These are phyloP conservation scores for Stenchaetothrips biformis DNA, from an alignment of 2,888 invertebrate species.

Conservation along the genomic window DNA sequence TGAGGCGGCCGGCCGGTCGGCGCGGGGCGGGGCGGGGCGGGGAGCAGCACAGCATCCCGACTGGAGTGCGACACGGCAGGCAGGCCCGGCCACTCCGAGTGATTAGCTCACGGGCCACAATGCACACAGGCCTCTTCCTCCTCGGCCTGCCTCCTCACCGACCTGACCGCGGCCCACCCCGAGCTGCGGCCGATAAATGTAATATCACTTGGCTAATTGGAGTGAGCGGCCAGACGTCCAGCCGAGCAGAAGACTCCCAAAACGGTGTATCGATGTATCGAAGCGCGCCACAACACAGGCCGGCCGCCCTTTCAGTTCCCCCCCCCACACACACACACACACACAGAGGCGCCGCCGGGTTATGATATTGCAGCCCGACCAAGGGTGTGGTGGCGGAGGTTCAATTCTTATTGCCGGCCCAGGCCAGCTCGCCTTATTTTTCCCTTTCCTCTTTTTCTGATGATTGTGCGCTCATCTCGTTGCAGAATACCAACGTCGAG, in stretches of 20 bases:
- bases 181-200: background rate
- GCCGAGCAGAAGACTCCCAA: background rate
- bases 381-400: no score
- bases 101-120: background rate
- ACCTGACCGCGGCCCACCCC: background rate
- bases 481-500: conserved; percentile 76
- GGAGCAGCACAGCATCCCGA: background rate
- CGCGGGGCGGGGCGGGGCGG: background rate
- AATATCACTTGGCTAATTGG: conserved; percentile 3
- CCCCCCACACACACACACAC: no score
- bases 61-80: background rate
- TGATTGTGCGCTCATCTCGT: conserved; percentile 39
- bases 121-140: background rate
- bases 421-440: no score
- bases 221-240: background rate
- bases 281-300: background rate
- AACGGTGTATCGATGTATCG: background rate
- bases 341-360: no score
- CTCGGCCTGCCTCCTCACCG: no score
- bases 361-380: no score
- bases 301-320: background rate
- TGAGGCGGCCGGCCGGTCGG: background rate
- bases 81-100: background rate
- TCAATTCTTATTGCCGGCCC: no score
- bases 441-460: conserved; percentile 11